These are phyloP conservation scores for Meteorus sp. DNA, from an alignment of 1,140 invertebrate genomes.

Conservation along the genomic window DNA sequence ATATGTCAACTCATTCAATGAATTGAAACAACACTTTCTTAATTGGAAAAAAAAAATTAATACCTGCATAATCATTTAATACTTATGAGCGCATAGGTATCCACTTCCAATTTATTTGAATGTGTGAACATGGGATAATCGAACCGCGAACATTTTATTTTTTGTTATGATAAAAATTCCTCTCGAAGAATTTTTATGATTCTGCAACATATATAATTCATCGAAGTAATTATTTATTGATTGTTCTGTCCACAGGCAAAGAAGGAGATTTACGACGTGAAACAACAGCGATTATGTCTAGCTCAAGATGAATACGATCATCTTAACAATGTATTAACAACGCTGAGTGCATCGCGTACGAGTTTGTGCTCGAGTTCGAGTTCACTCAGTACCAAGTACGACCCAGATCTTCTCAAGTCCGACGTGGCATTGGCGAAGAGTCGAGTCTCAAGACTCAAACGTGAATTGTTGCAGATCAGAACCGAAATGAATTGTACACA, in stretches of 20 bases:
- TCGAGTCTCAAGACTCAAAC: constrained; percentile 83
- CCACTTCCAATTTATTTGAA: no score
- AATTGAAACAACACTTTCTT: no score
- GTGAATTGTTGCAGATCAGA: constrained; percentile 88
- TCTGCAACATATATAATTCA: no score
- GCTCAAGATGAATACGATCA: constrained; percentile 96
- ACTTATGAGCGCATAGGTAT: no score
- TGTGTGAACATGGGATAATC: no score
- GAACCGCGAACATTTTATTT: no score
- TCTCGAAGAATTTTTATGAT: no score
- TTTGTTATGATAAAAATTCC: no score
- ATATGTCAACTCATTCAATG: no score
- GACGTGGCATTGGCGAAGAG: constrained; percentile 88
- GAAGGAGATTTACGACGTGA: constrained; percentile 94
- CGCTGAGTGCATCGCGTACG: constrained; percentile 78
- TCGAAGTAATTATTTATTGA: background rate
- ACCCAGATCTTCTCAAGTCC: constrained; percentile 89
- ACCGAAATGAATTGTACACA: constrained; percentile 91
- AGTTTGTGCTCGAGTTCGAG: constrained; percentile 90
- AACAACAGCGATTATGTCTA: constrained; percentile 87
- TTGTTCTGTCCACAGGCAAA: constrained; percentile 72
- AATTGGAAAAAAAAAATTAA: no score
- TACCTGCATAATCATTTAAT: no score
- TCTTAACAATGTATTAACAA: constrained; percentile 83
- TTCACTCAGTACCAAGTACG: constrained; percentile 87